Percentiles rank a stretch among this genome's conserved stretches.
phyloP scores from a whole-genome alignment of 2,113 vertebrate species.

The Crotalus horridus region DNA sequence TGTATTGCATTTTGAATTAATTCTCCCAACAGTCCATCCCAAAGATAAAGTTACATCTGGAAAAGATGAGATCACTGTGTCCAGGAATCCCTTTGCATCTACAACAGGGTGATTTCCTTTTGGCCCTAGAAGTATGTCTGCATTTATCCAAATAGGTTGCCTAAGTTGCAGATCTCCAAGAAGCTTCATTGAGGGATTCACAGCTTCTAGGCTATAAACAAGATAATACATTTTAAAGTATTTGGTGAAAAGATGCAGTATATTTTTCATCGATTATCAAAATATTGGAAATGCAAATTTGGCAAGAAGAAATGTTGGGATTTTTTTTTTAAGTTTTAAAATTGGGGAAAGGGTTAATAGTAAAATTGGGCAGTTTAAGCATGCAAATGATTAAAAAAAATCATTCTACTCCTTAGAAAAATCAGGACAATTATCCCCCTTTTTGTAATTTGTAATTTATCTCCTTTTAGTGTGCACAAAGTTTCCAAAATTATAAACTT shows the following conservation, averaged over 20 bases:
- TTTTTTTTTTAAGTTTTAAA: not conserved
- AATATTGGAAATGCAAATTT: not conserved
- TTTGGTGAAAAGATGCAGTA: not conserved
- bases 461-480: not conserved
- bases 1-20: conserved; percentile 68
- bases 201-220: conserved; percentile 73
- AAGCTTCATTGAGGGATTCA: conserved; percentile 75
- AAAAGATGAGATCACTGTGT: conserved; percentile 66
- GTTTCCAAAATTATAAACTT: not conserved
- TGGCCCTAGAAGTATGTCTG: conserved; percentile 84
- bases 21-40: conserved; percentile 88
- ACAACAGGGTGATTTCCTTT: conserved; percentile 67
- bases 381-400: not conserved
- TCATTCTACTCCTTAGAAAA: not conserved
- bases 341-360: not conserved
- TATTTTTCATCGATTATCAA: not conserved
- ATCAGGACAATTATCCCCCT: not conserved
- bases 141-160: conserved; percentile 85
- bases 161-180: conserved; percentile 63
- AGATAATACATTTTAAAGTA: not conserved
- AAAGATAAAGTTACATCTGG: conserved; percentile 79
- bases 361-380: not conserved
- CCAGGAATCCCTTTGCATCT: conserved; percentile 72
- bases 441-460: not conserved
- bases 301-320: not conserved